phyloP scores from a whole-genome alignment of 1,140 invertebrate species.

The Palaemon carinicauda region DNA sequence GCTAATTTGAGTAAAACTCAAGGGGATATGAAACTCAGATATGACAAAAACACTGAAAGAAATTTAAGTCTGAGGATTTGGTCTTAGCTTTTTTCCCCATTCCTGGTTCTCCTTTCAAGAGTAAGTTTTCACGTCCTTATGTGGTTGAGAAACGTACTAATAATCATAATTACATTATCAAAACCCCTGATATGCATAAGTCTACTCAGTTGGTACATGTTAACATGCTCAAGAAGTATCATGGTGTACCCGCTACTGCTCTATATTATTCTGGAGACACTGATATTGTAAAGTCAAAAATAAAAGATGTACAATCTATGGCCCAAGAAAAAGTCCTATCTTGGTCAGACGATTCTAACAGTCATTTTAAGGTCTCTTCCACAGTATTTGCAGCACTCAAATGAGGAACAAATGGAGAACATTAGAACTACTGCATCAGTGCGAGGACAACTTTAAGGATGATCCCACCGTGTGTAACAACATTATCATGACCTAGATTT shows the following conservation, averaged over 20 bases:
- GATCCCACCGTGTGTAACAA: background rate
- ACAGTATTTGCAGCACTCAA: background rate
- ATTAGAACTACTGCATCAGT: background rate
- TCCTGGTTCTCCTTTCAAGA: background rate
- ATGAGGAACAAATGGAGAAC: background rate
- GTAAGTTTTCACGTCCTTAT: background rate
- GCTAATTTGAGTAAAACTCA: slow-evolving; percentile 4
- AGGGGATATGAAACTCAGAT: background rate
- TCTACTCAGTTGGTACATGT: background rate
- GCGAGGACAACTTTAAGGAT: background rate
- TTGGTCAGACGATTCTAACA: too few relatives aligned
- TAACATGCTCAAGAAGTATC: background rate
- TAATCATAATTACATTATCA: background rate
- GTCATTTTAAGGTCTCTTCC: background rate
- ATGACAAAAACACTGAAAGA: background rate
- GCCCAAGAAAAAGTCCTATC: too few relatives aligned
- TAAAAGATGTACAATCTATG: background rate
- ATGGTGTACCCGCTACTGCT: too few relatives aligned
- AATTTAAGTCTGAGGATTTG: background rate
- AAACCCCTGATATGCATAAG: background rate
- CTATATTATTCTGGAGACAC: too few relatives aligned
- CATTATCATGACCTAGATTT: background rate
- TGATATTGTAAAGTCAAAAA: background rate
- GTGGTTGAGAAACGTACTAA: background rate
- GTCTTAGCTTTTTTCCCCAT: background rate